Evolutionary conservation across 2,113 vertebrate species (phyloP), one percentile per base, ranked within the genome.

Genomic region (Trematocara variabile): DNA sequence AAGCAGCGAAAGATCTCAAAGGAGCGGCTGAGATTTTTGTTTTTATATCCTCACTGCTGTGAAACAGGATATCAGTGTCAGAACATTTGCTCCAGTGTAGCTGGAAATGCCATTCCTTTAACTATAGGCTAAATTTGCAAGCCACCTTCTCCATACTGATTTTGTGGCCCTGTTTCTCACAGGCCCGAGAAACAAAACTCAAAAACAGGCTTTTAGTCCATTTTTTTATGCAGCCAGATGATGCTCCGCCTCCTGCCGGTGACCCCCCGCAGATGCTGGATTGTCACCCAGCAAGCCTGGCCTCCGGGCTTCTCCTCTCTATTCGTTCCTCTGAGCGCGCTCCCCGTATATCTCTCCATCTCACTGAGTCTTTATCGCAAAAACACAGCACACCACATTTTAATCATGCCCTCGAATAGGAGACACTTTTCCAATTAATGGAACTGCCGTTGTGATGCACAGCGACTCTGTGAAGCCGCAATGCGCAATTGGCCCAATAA

Each of bases 341-440:
- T 88, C 50, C 44, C 68, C 82, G 65, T 77, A 1, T 94, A 95
- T 95, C 94, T 85, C 91, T 88, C 85, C 79, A 94, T 94, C 94
- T 93, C 92, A 70, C 89, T 7, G 28, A 87, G 89, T 92, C 94
- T 91, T 95, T 95, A 94, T 94, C 94, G 41, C 90, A 10, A 82
- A 89, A 90, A 90, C 86, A 89, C 95, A 95, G 94, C 91, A 86
- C 87, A 88, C 89, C 88, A 91, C 91, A 89, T 95, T 96, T 95
- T 95, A 95, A 96, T 95, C 95, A 93, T 93, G 94, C 90, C 93
- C 88, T 86, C 85, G 80, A 95, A 95, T 92, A 89, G 91, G 87
- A 94, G 93, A 94, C 92, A 88, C 93, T 93, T 95, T 96, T 96
- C 94, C 95, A 96, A 96, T 96, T 96, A 96, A 94, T 79, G 89